Conservation (phyloP, 2,113 vertebrate genomes). For the Chascanopsetta lugubris region DNA sequence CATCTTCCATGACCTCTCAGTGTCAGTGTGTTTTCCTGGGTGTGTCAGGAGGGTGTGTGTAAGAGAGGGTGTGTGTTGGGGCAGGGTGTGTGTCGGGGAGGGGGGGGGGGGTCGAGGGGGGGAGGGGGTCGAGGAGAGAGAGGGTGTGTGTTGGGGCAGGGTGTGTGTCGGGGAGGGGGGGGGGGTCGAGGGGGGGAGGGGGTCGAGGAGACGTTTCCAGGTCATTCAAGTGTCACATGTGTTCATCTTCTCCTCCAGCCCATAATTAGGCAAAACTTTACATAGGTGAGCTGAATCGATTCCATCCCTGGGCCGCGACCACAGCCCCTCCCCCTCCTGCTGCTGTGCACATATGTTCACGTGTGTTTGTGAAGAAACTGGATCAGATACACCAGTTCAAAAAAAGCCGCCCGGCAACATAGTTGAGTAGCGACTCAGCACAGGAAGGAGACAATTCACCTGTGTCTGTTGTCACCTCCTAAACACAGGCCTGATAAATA, state of each 20-base stretch:
- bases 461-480: background rate
- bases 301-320: too few species aligned
- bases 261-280: background rate
- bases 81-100: background rate
- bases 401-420: slow-evolving; percentile 22
- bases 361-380: background rate
- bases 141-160: background rate
- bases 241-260: background rate
- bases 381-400: too few species aligned
- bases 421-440: slow-evolving; percentile 4
- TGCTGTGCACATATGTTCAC: background rate
- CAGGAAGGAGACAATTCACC: slow-evolving; percentile 35
- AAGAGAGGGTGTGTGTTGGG: too few species aligned
- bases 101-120: background rate
- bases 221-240: background rate
- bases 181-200: background rate
- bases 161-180: background rate
- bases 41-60: slow-evolving; percentile 32
- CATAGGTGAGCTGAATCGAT: background rate
- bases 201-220: background rate
- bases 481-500: background rate
- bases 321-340: too few species aligned
- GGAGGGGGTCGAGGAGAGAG: background rate
- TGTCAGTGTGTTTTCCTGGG: slow-evolving; percentile 11
- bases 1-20: background rate